Conservation (phyloP, 2,113 vertebrate genomes). For the Cebus imitator region DNA sequence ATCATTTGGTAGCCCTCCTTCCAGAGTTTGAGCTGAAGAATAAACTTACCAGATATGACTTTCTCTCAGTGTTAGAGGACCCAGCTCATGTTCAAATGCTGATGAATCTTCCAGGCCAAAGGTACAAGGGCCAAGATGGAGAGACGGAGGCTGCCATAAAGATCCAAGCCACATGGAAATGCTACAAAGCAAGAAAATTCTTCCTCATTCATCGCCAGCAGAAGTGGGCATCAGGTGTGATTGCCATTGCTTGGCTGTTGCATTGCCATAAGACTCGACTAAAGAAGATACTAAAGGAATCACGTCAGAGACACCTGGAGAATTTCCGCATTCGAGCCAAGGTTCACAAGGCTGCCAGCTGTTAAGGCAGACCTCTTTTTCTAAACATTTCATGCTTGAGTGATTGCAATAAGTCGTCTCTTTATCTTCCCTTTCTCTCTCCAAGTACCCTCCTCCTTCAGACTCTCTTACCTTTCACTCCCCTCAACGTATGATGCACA, state of each 20-base stretch:
- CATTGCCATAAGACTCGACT: slow-evolving; percentile 78
- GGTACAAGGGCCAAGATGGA: slow-evolving; percentile 87
- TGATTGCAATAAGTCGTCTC: slow-evolving; percentile 62
- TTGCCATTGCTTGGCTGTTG: slow-evolving; percentile 85
- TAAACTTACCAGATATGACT: slow-evolving; percentile 53
- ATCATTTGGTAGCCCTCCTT: slow-evolving; percentile 75
- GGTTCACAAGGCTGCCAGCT: slow-evolving; percentile 85
- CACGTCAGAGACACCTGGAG: slow-evolving; percentile 88
- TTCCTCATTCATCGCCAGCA: slow-evolving; percentile 75
- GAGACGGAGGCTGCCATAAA: slow-evolving; percentile 78
- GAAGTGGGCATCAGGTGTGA: slow-evolving; percentile 89
- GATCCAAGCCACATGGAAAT: slow-evolving; percentile 88
- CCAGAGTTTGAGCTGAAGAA: slow-evolving; percentile 74
- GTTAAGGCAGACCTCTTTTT: slow-evolving; percentile 70
- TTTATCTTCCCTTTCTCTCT: slow-evolving; percentile 50
- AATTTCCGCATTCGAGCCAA: slow-evolving; percentile 90
- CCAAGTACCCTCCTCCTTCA: not conserved
- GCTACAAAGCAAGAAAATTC: slow-evolving; percentile 73
- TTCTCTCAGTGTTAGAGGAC: slow-evolving; percentile 87
- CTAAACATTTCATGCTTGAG: slow-evolving; percentile 79
- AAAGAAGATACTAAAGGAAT: slow-evolving; percentile 84
- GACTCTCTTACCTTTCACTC: not conserved
- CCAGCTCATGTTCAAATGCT: slow-evolving; percentile 76
- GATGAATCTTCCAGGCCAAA: slow-evolving; percentile 84
- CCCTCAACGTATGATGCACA: not conserved